Evolutionary conservation across 2,888 invertebrate species (phyloP).

Genomic region (Amphipyra tragopoginis): DNA sequence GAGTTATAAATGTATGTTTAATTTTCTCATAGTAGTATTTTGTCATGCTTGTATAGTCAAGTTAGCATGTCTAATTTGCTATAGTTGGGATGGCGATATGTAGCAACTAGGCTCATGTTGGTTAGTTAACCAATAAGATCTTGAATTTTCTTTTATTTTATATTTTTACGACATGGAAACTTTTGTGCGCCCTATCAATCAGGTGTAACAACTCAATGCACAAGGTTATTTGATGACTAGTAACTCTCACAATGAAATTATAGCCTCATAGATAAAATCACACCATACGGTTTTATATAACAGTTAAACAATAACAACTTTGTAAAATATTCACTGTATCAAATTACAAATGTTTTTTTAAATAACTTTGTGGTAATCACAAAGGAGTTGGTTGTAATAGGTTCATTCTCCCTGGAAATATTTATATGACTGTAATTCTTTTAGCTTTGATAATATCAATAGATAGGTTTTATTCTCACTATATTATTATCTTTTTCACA

Average conservation of each 20-base stretch:
- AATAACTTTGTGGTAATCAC: conserved; percentile 15
- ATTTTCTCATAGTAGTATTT: conserved; percentile 36
- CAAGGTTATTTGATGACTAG: conserved; percentile 46
- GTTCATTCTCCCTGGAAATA: neutral
- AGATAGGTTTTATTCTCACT: too few relatives aligned
- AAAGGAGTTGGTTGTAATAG: neutral
- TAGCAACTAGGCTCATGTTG: conserved; percentile 37
- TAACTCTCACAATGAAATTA: conserved; percentile 48
- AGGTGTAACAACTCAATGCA: conserved; percentile 29
- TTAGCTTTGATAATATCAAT: too few relatives aligned
- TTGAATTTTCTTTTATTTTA: conserved; percentile 33
- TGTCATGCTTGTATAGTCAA: conserved; percentile 59
- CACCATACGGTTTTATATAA: conserved; percentile 25
- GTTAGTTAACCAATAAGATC: conserved; percentile 46
- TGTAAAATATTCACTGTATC: conserved; percentile 24
- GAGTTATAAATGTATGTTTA: conserved; percentile 13
- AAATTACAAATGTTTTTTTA: conserved; percentile 41
- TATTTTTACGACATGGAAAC: conserved; percentile 38
- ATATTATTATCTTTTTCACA: too few relatives aligned
- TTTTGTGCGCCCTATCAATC: conserved; percentile 34
- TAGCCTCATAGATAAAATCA: conserved; percentile 9
- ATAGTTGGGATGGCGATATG: conserved; percentile 47
- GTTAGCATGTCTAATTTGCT: conserved; percentile 59
- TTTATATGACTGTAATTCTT: neutral
- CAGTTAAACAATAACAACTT: conserved; percentile 22